Conservation (phyloP, 2,888 invertebrate genomes). For the Salticus scenicus region DNA sequence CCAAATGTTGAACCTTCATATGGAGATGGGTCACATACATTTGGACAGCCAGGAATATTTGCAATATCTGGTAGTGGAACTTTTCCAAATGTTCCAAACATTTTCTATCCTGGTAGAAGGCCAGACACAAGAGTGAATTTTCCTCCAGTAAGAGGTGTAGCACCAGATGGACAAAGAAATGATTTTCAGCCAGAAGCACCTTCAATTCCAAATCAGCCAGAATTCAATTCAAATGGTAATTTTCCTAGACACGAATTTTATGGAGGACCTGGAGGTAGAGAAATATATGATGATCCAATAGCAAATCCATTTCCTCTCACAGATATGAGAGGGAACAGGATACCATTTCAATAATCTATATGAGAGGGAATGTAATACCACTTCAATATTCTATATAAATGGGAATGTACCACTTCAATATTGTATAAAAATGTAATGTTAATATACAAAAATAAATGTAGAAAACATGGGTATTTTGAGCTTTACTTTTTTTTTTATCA, state of each 20-base stretch:
- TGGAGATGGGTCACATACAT: background rate
- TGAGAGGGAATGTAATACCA: background rate
- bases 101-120: background rate
- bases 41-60: constrained; percentile 14
- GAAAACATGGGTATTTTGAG: no score
- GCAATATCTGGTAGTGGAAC: background rate
- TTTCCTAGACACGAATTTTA: background rate
- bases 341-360: background rate
- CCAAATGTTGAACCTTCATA: background rate
- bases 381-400: background rate
- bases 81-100: background rate
- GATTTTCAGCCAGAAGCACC: constrained; percentile 1
- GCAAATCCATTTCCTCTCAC: constrained; percentile 43
- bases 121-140: background rate
- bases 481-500: no score
- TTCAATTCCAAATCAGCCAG: background rate
- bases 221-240: background rate
- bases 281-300: constrained; percentile 40
- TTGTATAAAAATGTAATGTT: no score
- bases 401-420: no score
- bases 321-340: no score
- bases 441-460: no score
- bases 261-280: constrained; percentile 21
- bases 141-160: background rate
- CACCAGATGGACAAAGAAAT: background rate